Evolutionary conservation across 23 tunicate genomes (phyloP), one percentile per base, ranked within the genome.

Genomic region (Ciona savignyi): DNA sequence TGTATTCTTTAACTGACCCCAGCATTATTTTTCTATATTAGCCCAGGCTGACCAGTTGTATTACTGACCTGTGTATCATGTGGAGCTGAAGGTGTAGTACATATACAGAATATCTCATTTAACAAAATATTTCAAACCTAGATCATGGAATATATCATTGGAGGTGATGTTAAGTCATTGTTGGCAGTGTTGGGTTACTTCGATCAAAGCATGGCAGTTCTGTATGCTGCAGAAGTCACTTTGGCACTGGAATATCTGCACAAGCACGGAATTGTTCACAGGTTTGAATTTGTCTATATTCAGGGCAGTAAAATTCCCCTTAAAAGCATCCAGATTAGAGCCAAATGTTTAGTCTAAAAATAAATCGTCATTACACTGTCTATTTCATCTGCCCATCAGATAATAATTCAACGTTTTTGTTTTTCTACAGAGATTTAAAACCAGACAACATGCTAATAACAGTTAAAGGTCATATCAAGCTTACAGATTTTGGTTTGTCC

Each of bases 381-480:
- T n/a, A n/a, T n/a, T n/a, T 49, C 20, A 11, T 20, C 15, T 20
- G 20, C 61, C 61, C 20, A 11, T 11, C 61, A 49, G 20, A 11
- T 49, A 49, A 11, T 49, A 15, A 49, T 49, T 15, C 20, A 11
- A 49, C 15, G 15, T 15, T 20, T 30, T 29, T 3, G 32, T 11
- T 66, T 72, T 31, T 78, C 60, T 69, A 29, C 81, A 84, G 99
- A 42, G 99, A 95, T 69, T 64, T 95, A 62, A 95, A 95, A 68
- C 99, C 99, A 23, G 99, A 95, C 80, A 95, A 95, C 51, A 79
- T 95, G 92, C 78, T 95, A 28, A 80, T 95, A 20, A 77, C 95
- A 0, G 69, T 48, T 32, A 70, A 88, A 56, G 99, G 99, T 29
- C 95, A 95, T 76, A 85, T 91, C 23, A 95, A 95, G 32, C 81